Evolutionary conservation across 2,888 invertebrate species (phyloP).

Genomic region (Hypselothyrea guttata): DNA sequence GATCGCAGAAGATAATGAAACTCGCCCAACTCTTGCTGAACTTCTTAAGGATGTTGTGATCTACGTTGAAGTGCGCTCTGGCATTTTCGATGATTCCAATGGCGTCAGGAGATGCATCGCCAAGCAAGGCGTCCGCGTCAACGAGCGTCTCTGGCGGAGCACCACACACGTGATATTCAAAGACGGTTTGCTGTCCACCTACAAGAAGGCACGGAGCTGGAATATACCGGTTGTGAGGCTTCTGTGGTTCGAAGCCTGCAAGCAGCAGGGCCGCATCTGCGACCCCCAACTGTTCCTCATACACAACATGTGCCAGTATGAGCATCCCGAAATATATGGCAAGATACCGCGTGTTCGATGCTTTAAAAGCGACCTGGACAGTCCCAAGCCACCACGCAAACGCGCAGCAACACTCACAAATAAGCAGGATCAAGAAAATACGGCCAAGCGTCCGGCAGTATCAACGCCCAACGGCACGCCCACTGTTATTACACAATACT

Average conservation of each 20-base stretch:
- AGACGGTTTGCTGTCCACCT: slow-evolving; percentile 85
- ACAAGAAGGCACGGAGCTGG: slow-evolving; percentile 84
- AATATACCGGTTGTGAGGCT: slow-evolving; percentile 86
- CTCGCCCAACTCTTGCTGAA: slow-evolving; percentile 71
- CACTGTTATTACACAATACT: slow-evolving; percentile 76
- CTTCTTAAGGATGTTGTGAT: slow-evolving; percentile 79
- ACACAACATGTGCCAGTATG: slow-evolving; percentile 80
- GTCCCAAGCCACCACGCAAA: slow-evolving; percentile 65
- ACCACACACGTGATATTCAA: slow-evolving; percentile 87
- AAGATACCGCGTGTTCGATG: slow-evolving; percentile 80
- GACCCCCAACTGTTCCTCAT: slow-evolving; percentile 80
- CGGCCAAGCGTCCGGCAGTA: slow-evolving; percentile 15
- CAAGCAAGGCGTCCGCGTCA: slow-evolving; percentile 80
- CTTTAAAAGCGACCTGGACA: slow-evolving; percentile 80
- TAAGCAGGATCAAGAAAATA: slow-evolving; percentile 32
- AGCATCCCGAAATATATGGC: slow-evolving; percentile 81
- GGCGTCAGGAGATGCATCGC: slow-evolving; percentile 80
- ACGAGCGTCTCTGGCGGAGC: slow-evolving; percentile 81
- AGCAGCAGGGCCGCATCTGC: slow-evolving; percentile 78
- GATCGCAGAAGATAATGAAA: slow-evolving; percentile 75
- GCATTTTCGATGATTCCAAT: slow-evolving; percentile 80
- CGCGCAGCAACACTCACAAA: slow-evolving; percentile 59
- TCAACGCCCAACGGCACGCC: slow-evolving; percentile 49
- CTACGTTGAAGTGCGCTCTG: slow-evolving; percentile 81
- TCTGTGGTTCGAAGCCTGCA: slow-evolving; percentile 86